Evolutionary conservation across 2,888 invertebrate species (phyloP).

Genomic region (Machimus rusticus): DNA sequence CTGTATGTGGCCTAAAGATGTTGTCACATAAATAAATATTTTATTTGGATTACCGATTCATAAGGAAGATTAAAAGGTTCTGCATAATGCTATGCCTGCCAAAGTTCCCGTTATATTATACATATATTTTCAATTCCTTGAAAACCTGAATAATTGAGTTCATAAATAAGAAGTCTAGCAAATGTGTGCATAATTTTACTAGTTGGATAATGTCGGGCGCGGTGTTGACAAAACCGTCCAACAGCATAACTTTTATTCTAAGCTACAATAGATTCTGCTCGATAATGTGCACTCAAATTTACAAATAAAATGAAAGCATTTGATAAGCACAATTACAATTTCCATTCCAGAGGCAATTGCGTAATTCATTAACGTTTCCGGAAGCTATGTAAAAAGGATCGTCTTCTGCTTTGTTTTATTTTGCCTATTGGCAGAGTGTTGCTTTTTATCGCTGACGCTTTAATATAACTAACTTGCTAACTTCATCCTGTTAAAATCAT

Average conservation of each 20-base stretch:
- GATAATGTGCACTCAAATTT: not conserved
- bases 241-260: too few species aligned
- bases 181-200: not conserved
- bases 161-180: not conserved
- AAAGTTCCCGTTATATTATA: not conserved
- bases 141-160: not conserved
- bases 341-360: not conserved
- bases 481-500: too few species aligned
- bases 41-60: not conserved
- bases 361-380: not conserved
- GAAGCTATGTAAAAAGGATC: not conserved
- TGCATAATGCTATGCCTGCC: not conserved
- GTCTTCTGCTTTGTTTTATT: not conserved
- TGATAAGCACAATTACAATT: not conserved
- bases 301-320: not conserved
- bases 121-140: not conserved
- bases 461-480: too few species aligned
- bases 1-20: not conserved
- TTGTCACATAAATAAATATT: not conserved
- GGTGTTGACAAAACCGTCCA: too few species aligned
- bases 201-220: not conserved
- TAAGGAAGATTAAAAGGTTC: not conserved
- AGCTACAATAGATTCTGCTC: not conserved
- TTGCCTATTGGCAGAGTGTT: not conserved
- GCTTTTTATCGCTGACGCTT: too few species aligned